A percentile compares a stretch with the other conserved stretches of the same genome.
These are phyloP conservation scores for Polyergus mexicanus DNA, from an alignment of 1,140 invertebrate species.

Conservation along the genomic window DNA sequence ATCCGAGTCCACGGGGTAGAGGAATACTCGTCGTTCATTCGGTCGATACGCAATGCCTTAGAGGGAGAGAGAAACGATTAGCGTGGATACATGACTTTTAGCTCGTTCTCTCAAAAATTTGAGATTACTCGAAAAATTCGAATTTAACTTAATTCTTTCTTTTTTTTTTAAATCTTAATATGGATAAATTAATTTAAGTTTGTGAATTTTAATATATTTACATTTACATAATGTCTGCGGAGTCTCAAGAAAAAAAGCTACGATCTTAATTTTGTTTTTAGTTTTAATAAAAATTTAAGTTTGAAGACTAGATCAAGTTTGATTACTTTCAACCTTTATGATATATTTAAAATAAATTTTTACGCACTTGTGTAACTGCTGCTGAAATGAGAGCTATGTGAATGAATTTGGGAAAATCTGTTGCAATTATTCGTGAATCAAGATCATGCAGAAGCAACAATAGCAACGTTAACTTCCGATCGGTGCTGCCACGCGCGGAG, in stretches of 20 bases:
- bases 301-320: neutral
- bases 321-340: neutral
- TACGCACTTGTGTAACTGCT: neutral
- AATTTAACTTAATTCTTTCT: neutral
- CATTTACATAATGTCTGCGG: neutral
- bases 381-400: neutral
- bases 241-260: neutral
- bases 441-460: neutral
- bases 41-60: constrained; percentile 16
- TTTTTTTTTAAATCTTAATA: neutral
- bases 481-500: constrained; percentile 7
- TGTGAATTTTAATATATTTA: neutral
- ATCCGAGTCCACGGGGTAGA: neutral
- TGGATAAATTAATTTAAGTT: neutral
- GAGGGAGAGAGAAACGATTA: neutral
- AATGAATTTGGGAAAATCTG: neutral
- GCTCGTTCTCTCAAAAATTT: neutral
- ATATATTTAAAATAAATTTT: neutral
- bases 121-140: neutral
- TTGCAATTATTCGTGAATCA: neutral
- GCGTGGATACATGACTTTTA: neutral
- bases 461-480: neutral
- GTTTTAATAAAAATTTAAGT: neutral
- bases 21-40: constrained; percentile 19
- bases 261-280: neutral